Evolutionary conservation across 2,797 vertebrate genomes (phyloP).

Genomic region (Myoxocephalus aenaeus): DNA sequence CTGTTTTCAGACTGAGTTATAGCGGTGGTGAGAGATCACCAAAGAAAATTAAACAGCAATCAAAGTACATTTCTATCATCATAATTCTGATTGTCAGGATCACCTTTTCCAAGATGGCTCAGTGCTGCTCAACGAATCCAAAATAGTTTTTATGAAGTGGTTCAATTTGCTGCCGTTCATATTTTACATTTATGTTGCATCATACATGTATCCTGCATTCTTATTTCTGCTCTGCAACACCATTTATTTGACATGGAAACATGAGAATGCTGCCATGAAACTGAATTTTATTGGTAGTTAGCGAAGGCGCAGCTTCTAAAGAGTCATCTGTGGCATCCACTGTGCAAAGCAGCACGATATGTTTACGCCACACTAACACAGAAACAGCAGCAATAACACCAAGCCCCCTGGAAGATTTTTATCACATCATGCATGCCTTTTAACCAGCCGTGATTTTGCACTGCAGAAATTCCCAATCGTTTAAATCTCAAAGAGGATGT

Average conservation of each 20-base stretch:
- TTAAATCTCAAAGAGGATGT: conserved; percentile 77
- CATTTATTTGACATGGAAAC: conserved; percentile 94
- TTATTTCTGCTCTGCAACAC: conserved; percentile 88
- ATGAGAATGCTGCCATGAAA: conserved; percentile 86
- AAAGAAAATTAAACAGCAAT: conserved; percentile 90
- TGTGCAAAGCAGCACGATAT: conserved; percentile 49
- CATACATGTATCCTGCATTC: conserved; percentile 87
- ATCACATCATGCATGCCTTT: conserved; percentile 68
- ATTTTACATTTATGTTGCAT: conserved; percentile 92
- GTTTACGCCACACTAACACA: conserved; percentile 48
- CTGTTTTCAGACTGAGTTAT: conserved; percentile 82
- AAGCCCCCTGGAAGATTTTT: conserved; percentile 47
- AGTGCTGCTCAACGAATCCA: conserved; percentile 89
- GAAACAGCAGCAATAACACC: conserved; percentile 51
- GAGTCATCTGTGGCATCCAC: conserved; percentile 74
- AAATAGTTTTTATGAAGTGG: conserved; percentile 90
- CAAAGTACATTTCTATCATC: conserved; percentile 93
- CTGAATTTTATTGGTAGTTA: conserved; percentile 91
- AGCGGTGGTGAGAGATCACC: conserved; percentile 77
- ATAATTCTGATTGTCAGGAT: conserved; percentile 90
- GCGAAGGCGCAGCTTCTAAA: conserved; percentile 83
- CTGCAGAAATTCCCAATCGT: conserved; percentile 73
- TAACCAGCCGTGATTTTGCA: conserved; percentile 75
- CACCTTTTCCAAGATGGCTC: conserved; percentile 85
- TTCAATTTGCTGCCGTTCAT: conserved; percentile 92